Conservation (phyloP, 2,888 invertebrate genomes). For the Cryptosula pallasiana region DNA sequence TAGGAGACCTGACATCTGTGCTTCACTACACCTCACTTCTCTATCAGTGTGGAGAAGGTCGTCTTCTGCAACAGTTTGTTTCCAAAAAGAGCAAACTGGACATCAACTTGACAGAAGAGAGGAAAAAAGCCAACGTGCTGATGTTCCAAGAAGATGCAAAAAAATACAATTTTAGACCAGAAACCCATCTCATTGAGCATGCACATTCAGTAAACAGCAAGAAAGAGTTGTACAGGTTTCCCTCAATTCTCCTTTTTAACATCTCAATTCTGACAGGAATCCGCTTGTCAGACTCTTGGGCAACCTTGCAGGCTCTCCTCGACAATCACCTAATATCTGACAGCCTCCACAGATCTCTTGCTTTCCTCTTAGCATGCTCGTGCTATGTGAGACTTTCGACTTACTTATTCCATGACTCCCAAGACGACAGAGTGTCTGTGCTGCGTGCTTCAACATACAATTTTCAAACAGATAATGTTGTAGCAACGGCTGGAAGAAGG, state of each 20-base stretch:
- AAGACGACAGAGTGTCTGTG: neutral
- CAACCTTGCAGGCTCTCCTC: neutral
- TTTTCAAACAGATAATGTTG: neutral
- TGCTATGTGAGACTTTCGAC: neutral
- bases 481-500: neutral
- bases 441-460: neutral
- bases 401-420: neutral
- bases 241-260: conserved; percentile 4
- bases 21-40: neutral
- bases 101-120: neutral
- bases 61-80: neutral
- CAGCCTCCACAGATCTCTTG: neutral
- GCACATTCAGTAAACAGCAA: neutral
- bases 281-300: neutral
- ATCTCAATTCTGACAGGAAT: neutral
- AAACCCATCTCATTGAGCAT: neutral
- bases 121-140: neutral
- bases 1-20: neutral
- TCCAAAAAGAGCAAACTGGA: neutral
- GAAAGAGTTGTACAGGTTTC: conserved; percentile 1
- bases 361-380: neutral
- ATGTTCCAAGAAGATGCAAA: neutral
- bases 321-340: neutral
- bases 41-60: neutral
- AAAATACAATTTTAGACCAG: neutral